phyloP scores from a whole-genome alignment of 1,140 invertebrate species.

The Argopecten irradians region DNA sequence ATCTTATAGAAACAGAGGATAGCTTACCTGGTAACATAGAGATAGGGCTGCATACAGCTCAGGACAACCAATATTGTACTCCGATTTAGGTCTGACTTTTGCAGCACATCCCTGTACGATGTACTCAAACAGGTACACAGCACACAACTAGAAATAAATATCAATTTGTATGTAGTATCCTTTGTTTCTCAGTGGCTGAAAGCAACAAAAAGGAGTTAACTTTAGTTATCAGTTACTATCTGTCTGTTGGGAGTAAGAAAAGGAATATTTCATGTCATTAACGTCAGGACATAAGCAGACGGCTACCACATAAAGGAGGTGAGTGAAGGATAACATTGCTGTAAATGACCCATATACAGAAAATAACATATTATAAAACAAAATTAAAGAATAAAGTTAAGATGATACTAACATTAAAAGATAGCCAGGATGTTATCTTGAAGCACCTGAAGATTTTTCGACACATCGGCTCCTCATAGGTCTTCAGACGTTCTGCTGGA shows the following conservation, averaged over 20 bases:
- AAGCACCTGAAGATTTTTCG: slow-evolving; percentile 58
- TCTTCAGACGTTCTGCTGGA: not conserved
- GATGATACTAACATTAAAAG: slow-evolving; percentile 61
- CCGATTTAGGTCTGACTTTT: slow-evolving; percentile 64
- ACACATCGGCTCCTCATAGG: slow-evolving; percentile 43
- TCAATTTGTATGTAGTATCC: not conserved
- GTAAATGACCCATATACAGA: no score
- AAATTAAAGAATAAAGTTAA: no score
- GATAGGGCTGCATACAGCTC: slow-evolving; percentile 70
- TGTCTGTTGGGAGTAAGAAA: no score
- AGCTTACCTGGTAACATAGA: slow-evolving; percentile 69
- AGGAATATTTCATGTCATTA: no score
- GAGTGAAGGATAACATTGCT: no score
- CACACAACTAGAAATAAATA: slow-evolving; percentile 59
- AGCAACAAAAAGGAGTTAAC: no score
- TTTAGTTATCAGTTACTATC: no score
- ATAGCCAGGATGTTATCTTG: slow-evolving; percentile 60
- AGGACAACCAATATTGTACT: slow-evolving; percentile 70
- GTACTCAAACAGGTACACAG: slow-evolving; percentile 72
- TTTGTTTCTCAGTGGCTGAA: slow-evolving; percentile 23
- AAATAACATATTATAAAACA: no score
- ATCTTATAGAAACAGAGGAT: no score
- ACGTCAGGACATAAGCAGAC: no score
- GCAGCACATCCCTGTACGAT: slow-evolving; percentile 69
- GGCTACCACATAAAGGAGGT: no score